These are phyloP conservation scores for Cataglyphis altisquamis DNA, from an alignment of 2,888 invertebrate genomes.

Conservation along the genomic window DNA sequence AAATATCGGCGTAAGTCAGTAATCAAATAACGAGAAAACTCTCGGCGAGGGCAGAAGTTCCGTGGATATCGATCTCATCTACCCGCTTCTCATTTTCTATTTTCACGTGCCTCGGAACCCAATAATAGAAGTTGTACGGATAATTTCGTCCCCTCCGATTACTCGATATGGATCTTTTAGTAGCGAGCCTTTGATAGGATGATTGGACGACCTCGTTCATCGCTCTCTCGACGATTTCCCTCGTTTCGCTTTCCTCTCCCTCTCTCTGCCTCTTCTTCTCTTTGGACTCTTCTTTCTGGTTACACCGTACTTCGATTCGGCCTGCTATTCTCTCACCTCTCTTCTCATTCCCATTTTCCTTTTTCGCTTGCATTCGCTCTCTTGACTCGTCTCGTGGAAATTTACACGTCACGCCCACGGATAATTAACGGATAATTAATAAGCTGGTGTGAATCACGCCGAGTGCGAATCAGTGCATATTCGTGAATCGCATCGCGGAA, in stretches of 20 bases:
- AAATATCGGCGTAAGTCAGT: slow-evolving; percentile 72
- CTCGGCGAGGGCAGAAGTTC: slow-evolving; percentile 57
- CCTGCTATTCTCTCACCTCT: slow-evolving; percentile 49
- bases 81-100: slow-evolving; percentile 70
- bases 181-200: slow-evolving; percentile 80
- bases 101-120: slow-evolving; percentile 78
- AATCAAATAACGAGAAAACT: slow-evolving; percentile 73
- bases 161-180: slow-evolving; percentile 81
- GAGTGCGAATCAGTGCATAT: slow-evolving; percentile 2
- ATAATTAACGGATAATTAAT: slow-evolving; percentile 77
- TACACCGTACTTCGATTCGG: slow-evolving; percentile 59
- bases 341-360: slow-evolving; percentile 55
- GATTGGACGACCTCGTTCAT: slow-evolving; percentile 74
- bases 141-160: slow-evolving; percentile 81
- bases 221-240: slow-evolving; percentile 39
- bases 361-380: slow-evolving; percentile 64
- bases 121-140: slow-evolving; percentile 81
- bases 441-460: slow-evolving; percentile 54
- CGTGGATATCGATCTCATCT: slow-evolving; percentile 74
- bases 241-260: slow-evolving; percentile 17
- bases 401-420: slow-evolving; percentile 64
- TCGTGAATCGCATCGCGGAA: not conserved
- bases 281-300: slow-evolving; percentile 62
- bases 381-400: slow-evolving; percentile 66
- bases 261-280: slow-evolving; percentile 48